Percentiles rank a stretch among this genome's conserved stretches.
phyloP scores from a whole-genome alignment of 2,113 vertebrate genomes.

The Picathartes gymnocephalus region DNA sequence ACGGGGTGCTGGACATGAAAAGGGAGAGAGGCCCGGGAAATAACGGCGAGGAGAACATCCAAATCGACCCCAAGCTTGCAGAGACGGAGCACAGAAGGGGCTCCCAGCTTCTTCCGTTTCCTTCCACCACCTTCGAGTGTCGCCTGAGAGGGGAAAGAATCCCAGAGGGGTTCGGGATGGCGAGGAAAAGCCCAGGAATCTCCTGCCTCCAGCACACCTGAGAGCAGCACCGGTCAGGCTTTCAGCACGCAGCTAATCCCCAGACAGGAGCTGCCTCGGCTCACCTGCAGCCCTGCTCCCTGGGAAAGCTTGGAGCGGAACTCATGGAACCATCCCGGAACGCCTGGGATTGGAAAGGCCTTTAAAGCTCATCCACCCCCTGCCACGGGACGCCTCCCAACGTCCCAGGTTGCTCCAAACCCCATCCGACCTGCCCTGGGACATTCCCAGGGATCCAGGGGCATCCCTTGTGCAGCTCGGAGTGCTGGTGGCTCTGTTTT shows the following conservation, averaged over 20 bases:
- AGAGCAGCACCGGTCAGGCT: background rate
- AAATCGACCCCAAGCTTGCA: conserved; percentile 42
- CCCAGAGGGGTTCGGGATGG: background rate
- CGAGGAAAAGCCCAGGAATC: background rate
- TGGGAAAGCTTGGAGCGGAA: background rate
- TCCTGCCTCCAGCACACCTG: background rate
- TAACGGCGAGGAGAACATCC: conserved; percentile 16
- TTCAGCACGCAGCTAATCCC: background rate
- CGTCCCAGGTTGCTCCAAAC: background rate
- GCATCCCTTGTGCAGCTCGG: background rate
- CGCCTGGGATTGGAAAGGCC: background rate
- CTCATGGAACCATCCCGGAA: fast-evolving
- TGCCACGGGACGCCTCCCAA: background rate
- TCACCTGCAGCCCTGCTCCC: background rate
- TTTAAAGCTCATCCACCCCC: background rate
- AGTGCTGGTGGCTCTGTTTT: fast-evolving
- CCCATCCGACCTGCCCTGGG: fast-evolving
- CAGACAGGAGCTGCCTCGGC: background rate
- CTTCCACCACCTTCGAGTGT: background rate
- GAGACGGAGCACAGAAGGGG: background rate
- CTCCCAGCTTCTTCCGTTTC: background rate
- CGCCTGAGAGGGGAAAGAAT: background rate
- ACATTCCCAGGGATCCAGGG: background rate
- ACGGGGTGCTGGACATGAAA: conserved; percentile 10
- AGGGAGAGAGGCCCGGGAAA: conserved; percentile 51